A percentile compares a stretch with the other conserved stretches of the same genome.
phyloP scores from a whole-genome alignment of 2,113 vertebrate species.

The Polypterus senegalus region DNA sequence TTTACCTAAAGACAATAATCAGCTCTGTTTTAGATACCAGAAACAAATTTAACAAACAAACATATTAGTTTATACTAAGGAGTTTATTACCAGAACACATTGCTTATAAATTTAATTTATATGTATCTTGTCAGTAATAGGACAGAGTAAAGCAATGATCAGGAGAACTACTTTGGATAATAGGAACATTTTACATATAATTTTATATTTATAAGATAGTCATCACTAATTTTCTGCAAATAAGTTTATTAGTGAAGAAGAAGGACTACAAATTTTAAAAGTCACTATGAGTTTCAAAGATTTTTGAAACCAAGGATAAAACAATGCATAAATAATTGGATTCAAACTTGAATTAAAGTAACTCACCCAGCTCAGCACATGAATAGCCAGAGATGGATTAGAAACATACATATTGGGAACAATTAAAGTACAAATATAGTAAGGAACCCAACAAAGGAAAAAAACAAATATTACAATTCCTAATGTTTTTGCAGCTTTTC shows the following conservation, averaged over 20 bases:
- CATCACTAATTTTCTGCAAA: neutral
- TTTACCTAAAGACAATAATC: too few relatives aligned
- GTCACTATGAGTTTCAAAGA: constrained; percentile 4
- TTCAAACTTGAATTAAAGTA: constrained; percentile 13
- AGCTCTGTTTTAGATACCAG: too few relatives aligned
- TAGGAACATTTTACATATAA: too few relatives aligned
- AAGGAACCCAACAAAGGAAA: constrained; percentile 6
- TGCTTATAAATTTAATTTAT: too few relatives aligned
- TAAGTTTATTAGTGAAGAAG: constrained; percentile 3
- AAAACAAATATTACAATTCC: constrained; percentile 8
- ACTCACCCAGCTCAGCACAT: constrained; percentile 1
- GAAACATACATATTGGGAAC: constrained; percentile 4
- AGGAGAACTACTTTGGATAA: too few relatives aligned
- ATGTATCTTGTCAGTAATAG: too few relatives aligned
- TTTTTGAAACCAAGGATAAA: constrained; percentile 9
- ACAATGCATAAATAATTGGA: constrained; percentile 9
- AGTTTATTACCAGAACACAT: too few relatives aligned
- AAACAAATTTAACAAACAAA: too few relatives aligned
- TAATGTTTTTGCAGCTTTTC: constrained; percentile 9
- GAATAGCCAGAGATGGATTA: neutral
- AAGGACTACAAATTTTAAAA: neutral
- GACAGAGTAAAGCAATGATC: too few relatives aligned
- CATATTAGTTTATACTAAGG: too few relatives aligned
- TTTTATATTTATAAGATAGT: too few relatives aligned
- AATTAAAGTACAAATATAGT: constrained; percentile 1